Evolutionary conservation across 35 echinoderm and acorn worm species (phyloP), one percentile per base, ranked within the genome.

Genomic region (Strongylocentrotus purpuratus): DNA sequence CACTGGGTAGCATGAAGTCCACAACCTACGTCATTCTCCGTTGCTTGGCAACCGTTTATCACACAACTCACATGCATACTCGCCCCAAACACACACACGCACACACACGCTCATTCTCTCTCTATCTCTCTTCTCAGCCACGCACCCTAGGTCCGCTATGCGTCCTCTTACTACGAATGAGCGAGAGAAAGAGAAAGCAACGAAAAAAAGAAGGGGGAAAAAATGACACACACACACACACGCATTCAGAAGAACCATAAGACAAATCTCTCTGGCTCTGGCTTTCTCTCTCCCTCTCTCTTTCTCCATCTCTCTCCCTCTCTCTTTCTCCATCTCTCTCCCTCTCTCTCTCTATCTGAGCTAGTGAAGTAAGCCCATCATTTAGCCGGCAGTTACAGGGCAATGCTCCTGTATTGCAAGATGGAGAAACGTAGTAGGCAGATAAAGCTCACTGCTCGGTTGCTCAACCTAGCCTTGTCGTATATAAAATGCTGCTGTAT

Each of bases 21-120:
- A 31, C 91, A 50, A 93, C 91, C 91, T 93, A 93, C 91, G 91
- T 93, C 91, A 93, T 93, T 93, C 91, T 93, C 46, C 18, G 91
- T 58, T 93, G 91, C 91, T 11, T 50, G 28, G 91, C 91, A 93
- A 93, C 91, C 91, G 91, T 93, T 93, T 93, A 93, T 93, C 91
- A 93, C 91, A 93, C 91, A 93, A 48, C 91, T 50, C 48, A 93
- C 91, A 93, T 58, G 48, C 91, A 93, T 32, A 93, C 91, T 46
- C 91, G 46, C 91, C 45, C 46, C 32, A 89, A 89, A 33, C 91
- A 93, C 48, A 93, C 87, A 89, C 87, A 31, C 86, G 28, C 86
- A 87, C 87, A 33, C 87, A 10, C 87, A 89, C 87, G 33, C 87
- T 33, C 92, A 58, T 45, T 25, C 92, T 94, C 48, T 48, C 48